These are phyloP conservation scores for Acleris literana DNA, from an alignment of 2,888 invertebrate genomes.

Conservation along the genomic window DNA sequence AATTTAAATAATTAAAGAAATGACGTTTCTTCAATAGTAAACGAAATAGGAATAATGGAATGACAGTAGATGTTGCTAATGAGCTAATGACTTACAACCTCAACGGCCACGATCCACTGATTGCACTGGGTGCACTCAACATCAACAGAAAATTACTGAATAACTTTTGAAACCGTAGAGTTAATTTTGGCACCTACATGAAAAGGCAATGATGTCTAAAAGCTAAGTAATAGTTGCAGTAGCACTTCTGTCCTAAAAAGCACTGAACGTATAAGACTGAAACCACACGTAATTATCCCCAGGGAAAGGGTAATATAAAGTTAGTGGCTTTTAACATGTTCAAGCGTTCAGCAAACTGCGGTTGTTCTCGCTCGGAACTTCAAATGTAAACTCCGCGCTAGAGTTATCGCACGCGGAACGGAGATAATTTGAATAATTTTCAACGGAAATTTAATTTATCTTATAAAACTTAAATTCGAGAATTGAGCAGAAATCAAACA, in stretches of 20 bases:
- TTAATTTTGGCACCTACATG: too few species aligned
- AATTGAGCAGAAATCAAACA: conserved; percentile 25
- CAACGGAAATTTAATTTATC: conserved; percentile 40
- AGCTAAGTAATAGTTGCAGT: conserved; percentile 21
- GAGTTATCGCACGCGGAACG: conserved; percentile 49
- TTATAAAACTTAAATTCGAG: conserved; percentile 27
- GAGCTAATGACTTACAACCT: too few species aligned
- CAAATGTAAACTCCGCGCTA: conserved; percentile 59
- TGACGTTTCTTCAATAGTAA: too few species aligned
- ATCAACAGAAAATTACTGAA: too few species aligned
- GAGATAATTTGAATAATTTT: conserved; percentile 60
- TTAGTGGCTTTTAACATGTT: conserved; percentile 74
- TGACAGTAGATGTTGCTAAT: too few species aligned
- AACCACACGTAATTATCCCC: conserved; percentile 63
- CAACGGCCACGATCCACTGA: too few species aligned
- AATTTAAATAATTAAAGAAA: too few species aligned
- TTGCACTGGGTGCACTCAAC: too few species aligned
- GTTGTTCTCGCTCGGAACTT: conserved; percentile 64
- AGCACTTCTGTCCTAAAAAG: conserved; percentile 20
- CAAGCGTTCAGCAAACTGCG: conserved; percentile 71
- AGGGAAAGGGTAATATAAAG: conserved; percentile 70
- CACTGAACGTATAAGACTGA: conserved; percentile 42
- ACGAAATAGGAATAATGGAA: too few species aligned
- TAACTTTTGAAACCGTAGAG: too few species aligned
- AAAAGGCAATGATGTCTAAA: background rate